These are phyloP conservation scores for Girardia tigrina DNA, from an alignment of 2,888 invertebrate species.

Conservation along the genomic window DNA sequence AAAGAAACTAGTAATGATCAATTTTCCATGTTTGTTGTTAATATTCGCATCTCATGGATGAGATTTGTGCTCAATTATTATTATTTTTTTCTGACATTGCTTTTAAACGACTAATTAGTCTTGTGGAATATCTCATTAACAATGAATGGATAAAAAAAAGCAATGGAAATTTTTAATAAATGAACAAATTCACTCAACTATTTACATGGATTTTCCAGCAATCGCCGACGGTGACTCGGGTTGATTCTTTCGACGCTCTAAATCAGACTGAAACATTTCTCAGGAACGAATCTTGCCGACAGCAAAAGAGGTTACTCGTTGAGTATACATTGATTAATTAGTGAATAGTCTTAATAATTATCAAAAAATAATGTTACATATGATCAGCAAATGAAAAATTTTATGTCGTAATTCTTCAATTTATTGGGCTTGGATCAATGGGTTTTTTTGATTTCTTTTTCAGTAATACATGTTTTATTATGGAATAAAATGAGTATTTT, in stretches of 20 bases:
- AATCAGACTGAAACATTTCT: constrained; percentile 1
- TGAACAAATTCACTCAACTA: not conserved
- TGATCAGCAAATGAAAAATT: no score
- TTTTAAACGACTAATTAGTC: not conserved
- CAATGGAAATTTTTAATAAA: not conserved
- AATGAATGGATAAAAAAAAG: not conserved
- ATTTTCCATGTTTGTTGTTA: not conserved
- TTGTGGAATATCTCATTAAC: not conserved
- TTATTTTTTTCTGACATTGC: not conserved
- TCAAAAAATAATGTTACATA: no score
- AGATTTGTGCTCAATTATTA: not conserved
- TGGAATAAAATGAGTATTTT: no score
- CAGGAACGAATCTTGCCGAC: not conserved
- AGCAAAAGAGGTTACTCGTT: not conserved
- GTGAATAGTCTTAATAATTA: not conserved
- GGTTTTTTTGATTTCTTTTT: no score
- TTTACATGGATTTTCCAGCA: not conserved
- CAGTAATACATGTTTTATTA: no score
- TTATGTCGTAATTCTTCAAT: no score
- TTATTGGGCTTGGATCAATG: no score
- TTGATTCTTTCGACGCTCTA: not conserved
- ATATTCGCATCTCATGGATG: not conserved
- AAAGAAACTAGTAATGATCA: not conserved
- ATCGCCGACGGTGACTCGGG: not conserved
- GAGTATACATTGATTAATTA: not conserved